Evolutionary conservation across 2,113 vertebrate genomes (phyloP), one percentile per base, ranked within the genome.

Genomic region (Drymodes brunneopygia): DNA sequence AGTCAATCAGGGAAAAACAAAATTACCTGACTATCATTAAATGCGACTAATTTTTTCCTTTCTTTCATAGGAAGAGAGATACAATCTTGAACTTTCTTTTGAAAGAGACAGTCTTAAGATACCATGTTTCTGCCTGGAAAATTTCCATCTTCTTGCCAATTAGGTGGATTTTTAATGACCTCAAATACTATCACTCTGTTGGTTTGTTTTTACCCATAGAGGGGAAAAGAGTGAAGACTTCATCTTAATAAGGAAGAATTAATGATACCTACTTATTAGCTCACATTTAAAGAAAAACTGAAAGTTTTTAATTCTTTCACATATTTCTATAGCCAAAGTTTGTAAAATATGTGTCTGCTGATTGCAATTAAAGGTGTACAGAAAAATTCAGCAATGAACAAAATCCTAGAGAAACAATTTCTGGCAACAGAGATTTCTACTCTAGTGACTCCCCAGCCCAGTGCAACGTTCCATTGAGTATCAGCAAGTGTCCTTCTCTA

Each of bases 381-480:
- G 27, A 75, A 90, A 81, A 85, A 77, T 3, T 40, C 40, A 67
- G 23, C 29, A 38, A 13, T 15, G 8, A 77, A 42, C 29, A 48
- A 60, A 33, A 3, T 0, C 25, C 13, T 21, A 33, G 1, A 53
- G 28, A 81, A 74, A 44, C 24, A 85, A 73, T 57, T 31, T n/a
- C 58, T 75, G 58, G 24, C 21, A 69, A 61, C 25, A 67, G 67
- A 20, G 12, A 51, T 54, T 82, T 86, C 60, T 53, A 47, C 17
- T 14, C 23, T 18, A n/a, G 31, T 7, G 44, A 66, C 35, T 42
- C 15, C 22, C n/a, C 18, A 65, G 79, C 13, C 13, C 28, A 73
- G 12, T 0, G 0, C 81, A 83, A 66, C 3, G 44, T 51, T 67
- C 1, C 1, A 7, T 1, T 24, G 72, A 21, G n/a, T 25, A 73